Percentiles rank a stretch among this genome's conserved stretches.
phyloP scores from a whole-genome alignment of 1,140 invertebrate species.

The Drosophila nigrodunni region DNA sequence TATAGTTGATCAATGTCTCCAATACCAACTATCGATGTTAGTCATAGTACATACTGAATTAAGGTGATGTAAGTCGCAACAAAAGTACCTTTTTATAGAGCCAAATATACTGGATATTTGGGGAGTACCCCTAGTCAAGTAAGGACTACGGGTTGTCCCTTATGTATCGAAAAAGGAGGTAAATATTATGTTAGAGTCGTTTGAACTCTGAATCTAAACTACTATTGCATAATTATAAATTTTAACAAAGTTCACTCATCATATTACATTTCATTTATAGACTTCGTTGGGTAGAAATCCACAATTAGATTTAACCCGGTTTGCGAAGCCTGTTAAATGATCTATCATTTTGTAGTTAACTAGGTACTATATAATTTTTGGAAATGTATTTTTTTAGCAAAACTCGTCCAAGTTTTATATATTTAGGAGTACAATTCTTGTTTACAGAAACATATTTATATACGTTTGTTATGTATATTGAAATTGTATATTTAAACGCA shows the following conservation, averaged over 20 bases:
- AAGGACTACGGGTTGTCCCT: conserved; percentile 43
- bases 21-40: conserved; percentile 27
- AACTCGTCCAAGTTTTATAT: conserved; percentile 71
- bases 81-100: conserved; percentile 68
- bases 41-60: conserved; percentile 32
- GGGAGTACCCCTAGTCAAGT: conserved; percentile 13
- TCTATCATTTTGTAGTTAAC: conserved; percentile 52
- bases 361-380: conserved; percentile 58
- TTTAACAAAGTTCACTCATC: conserved; percentile 22
- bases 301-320: conserved; percentile 59
- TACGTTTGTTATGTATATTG: conserved; percentile 25
- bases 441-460: conserved; percentile 20
- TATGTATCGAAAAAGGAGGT: conserved; percentile 40
- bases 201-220: neutral
- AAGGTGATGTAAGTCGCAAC: conserved; percentile 69
- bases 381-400: conserved; percentile 54
- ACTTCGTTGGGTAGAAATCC: conserved; percentile 7
- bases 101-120: neutral
- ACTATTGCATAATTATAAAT: conserved; percentile 4
- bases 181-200: conserved; percentile 28
- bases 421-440: conserved; percentile 60
- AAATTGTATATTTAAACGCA: conserved; percentile 7
- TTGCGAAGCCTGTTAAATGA: conserved; percentile 44
- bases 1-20: conserved; percentile 52
- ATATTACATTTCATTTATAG: conserved; percentile 1